Conservation (phyloP, 2,888 invertebrate genomes). For the Julus scanicus region DNA sequence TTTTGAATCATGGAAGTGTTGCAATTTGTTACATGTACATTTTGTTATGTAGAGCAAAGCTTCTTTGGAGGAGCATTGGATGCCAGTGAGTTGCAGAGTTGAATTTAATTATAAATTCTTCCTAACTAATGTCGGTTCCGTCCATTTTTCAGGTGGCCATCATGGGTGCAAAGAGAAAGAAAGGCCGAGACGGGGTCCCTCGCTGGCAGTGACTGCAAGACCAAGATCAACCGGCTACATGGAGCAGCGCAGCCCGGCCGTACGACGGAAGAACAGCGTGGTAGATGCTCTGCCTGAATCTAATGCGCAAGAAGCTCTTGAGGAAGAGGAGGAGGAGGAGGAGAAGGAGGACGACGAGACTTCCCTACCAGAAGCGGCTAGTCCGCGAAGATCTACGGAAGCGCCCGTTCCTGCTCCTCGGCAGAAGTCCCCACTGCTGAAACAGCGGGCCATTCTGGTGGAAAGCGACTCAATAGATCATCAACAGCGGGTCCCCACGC, state of each 20-base stretch:
- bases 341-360: background rate
- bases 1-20: too few species aligned
- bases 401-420: slow-evolving; percentile 56
- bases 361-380: slow-evolving; percentile 23
- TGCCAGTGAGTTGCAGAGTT: too few species aligned
- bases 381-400: background rate
- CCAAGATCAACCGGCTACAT: background rate
- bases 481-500: background rate
- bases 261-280: background rate
- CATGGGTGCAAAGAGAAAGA: slow-evolving; percentile 41
- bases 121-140: background rate
- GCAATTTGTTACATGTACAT: too few species aligned
- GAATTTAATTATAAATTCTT: too few species aligned
- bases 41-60: too few species aligned
- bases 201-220: background rate
- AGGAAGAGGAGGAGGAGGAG: background rate
- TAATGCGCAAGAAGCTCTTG: background rate
- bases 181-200: background rate
- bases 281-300: background rate
- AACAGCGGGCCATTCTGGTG: slow-evolving; percentile 60
- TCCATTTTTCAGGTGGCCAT: slow-evolving; percentile 7
- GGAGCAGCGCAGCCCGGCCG: slow-evolving; percentile 15
- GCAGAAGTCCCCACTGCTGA: slow-evolving; percentile 57
- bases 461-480: slow-evolving; percentile 56
- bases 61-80: too few species aligned